Evolutionary conservation across 2,113 vertebrate species (phyloP).

Genomic region (Hippocampus barbouri): DNA sequence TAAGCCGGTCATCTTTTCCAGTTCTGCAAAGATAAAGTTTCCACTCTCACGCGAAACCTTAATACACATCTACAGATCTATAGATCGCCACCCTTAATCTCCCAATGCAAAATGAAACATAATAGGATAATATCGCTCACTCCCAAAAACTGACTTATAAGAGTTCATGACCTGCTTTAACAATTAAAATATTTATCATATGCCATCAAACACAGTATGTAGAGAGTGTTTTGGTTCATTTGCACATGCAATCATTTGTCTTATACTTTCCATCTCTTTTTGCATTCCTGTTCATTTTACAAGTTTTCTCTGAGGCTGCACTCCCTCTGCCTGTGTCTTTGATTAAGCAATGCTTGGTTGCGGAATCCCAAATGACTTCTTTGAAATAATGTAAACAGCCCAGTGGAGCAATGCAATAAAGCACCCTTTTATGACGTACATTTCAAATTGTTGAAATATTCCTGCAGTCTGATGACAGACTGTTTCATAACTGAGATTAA

Average conservation of each 20-base stretch:
- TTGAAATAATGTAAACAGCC: slow-evolving; percentile 28
- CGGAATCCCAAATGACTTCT: slow-evolving; percentile 22
- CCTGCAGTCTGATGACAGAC: slow-evolving; percentile 4
- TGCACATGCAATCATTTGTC: slow-evolving; percentile 39
- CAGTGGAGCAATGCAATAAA: slow-evolving; percentile 17
- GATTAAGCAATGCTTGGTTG: slow-evolving; percentile 28
- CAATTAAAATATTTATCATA: too few species aligned
- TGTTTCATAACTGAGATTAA: slow-evolving; percentile 25
- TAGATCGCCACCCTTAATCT: slow-evolving; percentile 42
- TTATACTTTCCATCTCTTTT: slow-evolving; percentile 18
- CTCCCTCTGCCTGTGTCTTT: slow-evolving; percentile 22
- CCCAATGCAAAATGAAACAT: slow-evolving; percentile 63
- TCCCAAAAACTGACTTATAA: too few species aligned
- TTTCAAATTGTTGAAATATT: slow-evolving; percentile 36
- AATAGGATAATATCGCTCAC: slow-evolving; percentile 40
- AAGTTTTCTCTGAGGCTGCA: slow-evolving; percentile 18
- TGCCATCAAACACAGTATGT: too few species aligned
- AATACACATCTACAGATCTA: slow-evolving; percentile 57
- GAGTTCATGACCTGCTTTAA: too few species aligned
- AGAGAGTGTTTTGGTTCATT: too few species aligned
- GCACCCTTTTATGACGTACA: slow-evolving; percentile 22
- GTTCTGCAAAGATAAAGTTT: slow-evolving; percentile 60
- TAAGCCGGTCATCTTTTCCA: slow-evolving; percentile 27
- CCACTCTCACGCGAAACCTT: slow-evolving; percentile 65
- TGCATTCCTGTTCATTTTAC: slow-evolving; percentile 36